phyloP scores from a whole-genome alignment of 2,113 vertebrate genomes.

The Phaetusa simplex region DNA sequence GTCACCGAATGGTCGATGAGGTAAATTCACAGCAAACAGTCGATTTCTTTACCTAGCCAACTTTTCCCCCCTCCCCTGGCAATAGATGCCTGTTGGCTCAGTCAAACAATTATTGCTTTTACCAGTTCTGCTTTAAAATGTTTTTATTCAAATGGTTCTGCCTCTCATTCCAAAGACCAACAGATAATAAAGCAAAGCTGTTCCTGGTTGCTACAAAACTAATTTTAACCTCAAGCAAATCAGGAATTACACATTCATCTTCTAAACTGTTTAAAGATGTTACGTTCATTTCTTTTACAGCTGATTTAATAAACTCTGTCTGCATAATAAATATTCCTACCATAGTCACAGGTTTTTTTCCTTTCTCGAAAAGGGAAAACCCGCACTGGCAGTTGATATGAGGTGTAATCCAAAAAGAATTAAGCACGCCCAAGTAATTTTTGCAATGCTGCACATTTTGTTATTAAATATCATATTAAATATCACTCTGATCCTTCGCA shows the following conservation, averaged over 20 bases:
- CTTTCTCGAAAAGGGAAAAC: conserved; percentile 27
- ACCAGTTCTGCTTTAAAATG: conserved; percentile 61
- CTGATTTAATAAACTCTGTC: conserved; percentile 74
- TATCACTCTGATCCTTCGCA: conserved; percentile 42
- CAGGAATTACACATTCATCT: conserved; percentile 40
- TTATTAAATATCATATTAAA: conserved; percentile 62
- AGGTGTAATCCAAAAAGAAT: conserved; percentile 45
- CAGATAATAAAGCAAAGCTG: conserved; percentile 37
- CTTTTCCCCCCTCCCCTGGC: neutral
- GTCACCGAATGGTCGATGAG: neutral
- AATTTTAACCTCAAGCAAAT: conserved; percentile 67
- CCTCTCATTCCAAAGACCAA: conserved; percentile 50
- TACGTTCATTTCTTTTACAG: conserved; percentile 53
- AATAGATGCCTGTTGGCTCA: conserved; percentile 52
- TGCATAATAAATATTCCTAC: conserved; percentile 59
- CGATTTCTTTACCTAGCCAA: conserved; percentile 26
- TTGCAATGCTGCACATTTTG: conserved; percentile 60
- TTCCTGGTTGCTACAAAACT: conserved; percentile 42
- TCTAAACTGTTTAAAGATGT: conserved; percentile 50
- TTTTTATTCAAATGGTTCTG: conserved; percentile 48
- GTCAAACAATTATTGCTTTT: conserved; percentile 53
- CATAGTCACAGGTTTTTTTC: conserved; percentile 33
- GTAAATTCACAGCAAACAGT: conserved; percentile 30
- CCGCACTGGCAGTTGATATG: neutral
- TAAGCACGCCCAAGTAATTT: conserved; percentile 42